A percentile compares a stretch with the other conserved stretches of the same genome.
These are phyloP conservation scores for Halcyon badia DNA, from an alignment of 2,797 vertebrate species.

Conservation along the genomic window DNA sequence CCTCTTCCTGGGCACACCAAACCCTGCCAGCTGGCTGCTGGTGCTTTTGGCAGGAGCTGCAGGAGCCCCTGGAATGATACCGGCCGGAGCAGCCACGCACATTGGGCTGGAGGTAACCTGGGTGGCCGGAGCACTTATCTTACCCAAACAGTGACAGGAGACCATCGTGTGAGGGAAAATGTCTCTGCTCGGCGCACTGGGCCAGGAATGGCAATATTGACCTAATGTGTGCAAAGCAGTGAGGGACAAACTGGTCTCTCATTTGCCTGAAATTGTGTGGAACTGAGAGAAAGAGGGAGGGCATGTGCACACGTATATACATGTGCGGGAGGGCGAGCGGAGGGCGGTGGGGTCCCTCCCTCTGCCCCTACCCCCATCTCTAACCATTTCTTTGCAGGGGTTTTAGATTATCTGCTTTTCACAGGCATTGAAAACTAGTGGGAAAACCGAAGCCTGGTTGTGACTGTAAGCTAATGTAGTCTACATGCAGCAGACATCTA, in stretches of 20 bases:
- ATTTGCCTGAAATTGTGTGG: neutral
- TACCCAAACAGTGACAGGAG: fast-evolving
- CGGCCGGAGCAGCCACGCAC: fast-evolving
- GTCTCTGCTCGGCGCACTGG: fast-evolving
- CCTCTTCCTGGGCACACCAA: neutral
- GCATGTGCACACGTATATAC: fast-evolving
- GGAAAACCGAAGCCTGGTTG: slow-evolving; percentile 39
- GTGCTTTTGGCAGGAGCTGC: neutral
- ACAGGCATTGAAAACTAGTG: slow-evolving; percentile 42
- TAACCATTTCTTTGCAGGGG: neutral
- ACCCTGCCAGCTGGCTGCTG: fast-evolving
- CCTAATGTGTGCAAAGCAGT: neutral
- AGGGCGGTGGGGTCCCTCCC: neutral
- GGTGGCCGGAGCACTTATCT: neutral
- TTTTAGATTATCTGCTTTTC: slow-evolving; percentile 38
- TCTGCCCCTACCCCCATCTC: neutral
- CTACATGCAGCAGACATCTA: slow-evolving; percentile 74
- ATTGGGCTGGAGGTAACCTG: neutral
- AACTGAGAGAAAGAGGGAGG: neutral
- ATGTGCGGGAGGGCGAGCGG: fast-evolving
- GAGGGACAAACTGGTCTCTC: neutral
- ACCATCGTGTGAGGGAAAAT: fast-evolving
- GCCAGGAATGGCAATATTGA: neutral
- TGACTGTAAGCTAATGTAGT: slow-evolving; percentile 68
- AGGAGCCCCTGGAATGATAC: neutral